A percentile compares a stretch with the other conserved stretches of the same genome.
Conservation (phyloP, 2,797 vertebrate genomes). For the Todus mexicanus region DNA sequence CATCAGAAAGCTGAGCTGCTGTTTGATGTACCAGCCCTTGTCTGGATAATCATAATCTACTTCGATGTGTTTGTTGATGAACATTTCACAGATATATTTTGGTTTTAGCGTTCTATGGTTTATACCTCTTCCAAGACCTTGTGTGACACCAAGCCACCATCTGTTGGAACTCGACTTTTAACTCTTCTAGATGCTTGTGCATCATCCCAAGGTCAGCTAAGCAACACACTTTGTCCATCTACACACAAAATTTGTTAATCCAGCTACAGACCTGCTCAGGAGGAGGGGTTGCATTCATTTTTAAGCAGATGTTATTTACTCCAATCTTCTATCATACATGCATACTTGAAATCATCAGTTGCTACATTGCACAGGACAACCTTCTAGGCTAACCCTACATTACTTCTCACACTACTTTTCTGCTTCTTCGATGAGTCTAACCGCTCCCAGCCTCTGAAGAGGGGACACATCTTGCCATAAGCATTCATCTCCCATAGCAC, state of each 20-base stretch:
- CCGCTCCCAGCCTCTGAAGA: neutral
- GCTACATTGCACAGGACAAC: neutral
- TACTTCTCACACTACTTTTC: neutral
- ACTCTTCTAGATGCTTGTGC: neutral
- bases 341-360: neutral
- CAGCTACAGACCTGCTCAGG: neutral
- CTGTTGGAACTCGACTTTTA: neutral
- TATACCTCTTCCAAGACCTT: neutral
- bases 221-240: fast-evolving
- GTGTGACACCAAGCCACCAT: neutral
- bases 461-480: neutral
- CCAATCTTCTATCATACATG: neutral
- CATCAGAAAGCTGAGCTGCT: neutral
- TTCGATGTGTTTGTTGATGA: neutral
- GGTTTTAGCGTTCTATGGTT: neutral
- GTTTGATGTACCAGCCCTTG: neutral
- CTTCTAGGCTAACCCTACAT: neutral
- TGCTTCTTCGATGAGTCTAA: neutral
- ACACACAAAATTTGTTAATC: neutral
- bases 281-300: neutral
- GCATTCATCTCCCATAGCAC: neutral
- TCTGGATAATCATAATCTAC: neutral
- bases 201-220: neutral
- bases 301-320: neutral
- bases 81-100: neutral